Evolutionary conservation across 2,888 invertebrate species (phyloP), one percentile per base, ranked within the genome.

Genomic region (Sicus ferrugineus): DNA sequence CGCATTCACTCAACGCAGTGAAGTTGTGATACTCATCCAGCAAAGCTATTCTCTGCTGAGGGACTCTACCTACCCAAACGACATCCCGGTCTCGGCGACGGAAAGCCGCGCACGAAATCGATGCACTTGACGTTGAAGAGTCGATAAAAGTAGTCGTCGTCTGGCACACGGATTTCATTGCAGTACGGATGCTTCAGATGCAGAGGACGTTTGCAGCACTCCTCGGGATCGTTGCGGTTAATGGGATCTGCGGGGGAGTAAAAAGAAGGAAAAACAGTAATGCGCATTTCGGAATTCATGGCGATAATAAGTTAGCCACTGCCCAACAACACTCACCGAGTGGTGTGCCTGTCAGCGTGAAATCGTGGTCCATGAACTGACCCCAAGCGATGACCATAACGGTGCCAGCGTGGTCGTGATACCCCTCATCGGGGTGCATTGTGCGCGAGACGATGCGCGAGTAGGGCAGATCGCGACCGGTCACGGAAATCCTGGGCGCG

Each of bases 361-460:
- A 94, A 85, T 96, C 96, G 87, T 96, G 96, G 86, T 96, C 96
- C 91, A 96, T 94, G 86, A 96, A 95, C 86, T 96, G 96, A 77
- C 96, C 96, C 96, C 96, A 96, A 69, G 95, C 95, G 73, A 84
- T 84, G 61, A 96, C 91, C 93, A 96, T 94, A 77, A 95, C 94
- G 34, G 96, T 96, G 65, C 95, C 95, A 31, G 95, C 95, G 85
- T 95, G 95, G 85, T 96, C 96, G 83, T 96, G 95, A 88, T 91
- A 95, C 50, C 95, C 95, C 76, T 95, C 94, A 80, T 96, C 96
- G 46, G 95, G 93, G 85, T 96, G 96, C 90, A 96, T 93, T 48
- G 94, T 94, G 65, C 95, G 90, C 21, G 96, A 96, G 21, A 96
- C 95, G 56, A 95, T 89, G 56, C 96, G 89, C 0, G 96, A 92